Percentiles rank a stretch among this genome's conserved stretches.
Evolutionary conservation across 2,888 invertebrate genomes (phyloP).

Genomic region (Mystacides longicornis): DNA sequence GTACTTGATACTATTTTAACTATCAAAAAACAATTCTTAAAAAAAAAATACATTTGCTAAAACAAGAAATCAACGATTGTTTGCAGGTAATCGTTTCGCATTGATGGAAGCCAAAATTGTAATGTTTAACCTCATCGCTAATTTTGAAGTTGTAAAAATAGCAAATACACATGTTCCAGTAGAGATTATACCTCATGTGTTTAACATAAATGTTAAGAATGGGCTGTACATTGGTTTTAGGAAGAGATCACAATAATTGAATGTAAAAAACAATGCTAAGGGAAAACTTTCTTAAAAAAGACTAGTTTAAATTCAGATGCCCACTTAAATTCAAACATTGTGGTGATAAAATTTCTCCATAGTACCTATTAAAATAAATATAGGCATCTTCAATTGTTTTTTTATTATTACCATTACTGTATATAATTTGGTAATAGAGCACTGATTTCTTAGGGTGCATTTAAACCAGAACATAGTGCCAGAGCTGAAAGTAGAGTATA

Average conservation of each 20-base stretch:
- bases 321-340: no score
- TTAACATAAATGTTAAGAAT: constrained; percentile 27
- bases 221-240: constrained; percentile 30
- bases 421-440: no score
- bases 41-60: background rate
- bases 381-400: no score
- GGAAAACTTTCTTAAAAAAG: no score
- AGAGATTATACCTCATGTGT: constrained; percentile 12
- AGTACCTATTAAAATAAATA: no score
- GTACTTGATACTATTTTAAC: background rate
- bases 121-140: constrained; percentile 14
- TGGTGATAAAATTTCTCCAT: no score
- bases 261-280: no score
- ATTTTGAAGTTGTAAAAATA: constrained; percentile 14
- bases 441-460: no score
- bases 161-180: constrained; percentile 10
- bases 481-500: no score
- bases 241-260: constrained; percentile 18
- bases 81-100: constrained; percentile 17
- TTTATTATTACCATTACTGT: no score
- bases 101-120: constrained; percentile 13
- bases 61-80: background rate
- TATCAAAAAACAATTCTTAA: background rate
- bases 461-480: no score
- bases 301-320: no score